Conservation (phyloP, 1,140 invertebrate genomes). For the Brachionus rotundiformis region DNA sequence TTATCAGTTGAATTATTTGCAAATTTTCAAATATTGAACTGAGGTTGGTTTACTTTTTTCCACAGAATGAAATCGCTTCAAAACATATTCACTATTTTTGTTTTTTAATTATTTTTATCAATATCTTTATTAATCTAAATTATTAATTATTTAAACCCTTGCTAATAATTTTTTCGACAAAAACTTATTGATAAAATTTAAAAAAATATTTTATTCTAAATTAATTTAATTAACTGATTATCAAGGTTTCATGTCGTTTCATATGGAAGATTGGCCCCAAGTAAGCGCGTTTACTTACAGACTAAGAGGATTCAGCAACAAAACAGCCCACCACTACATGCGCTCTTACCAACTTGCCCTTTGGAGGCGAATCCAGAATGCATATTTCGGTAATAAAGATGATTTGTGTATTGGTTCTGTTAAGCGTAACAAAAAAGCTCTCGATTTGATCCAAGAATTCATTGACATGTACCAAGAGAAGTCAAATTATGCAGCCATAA, state of each 20-base stretch:
- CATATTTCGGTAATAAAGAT: background rate
- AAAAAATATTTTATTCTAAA: background rate
- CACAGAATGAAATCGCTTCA: no score
- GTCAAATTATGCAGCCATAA: constrained; percentile 42
- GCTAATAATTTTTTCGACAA: no score
- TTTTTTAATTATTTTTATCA: no score
- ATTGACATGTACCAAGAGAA: constrained; percentile 41
- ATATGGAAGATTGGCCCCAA: constrained; percentile 52
- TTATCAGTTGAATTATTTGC: no score
- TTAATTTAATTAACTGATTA: background rate
- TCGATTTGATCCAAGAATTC: constrained; percentile 15
- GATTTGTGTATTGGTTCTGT: constrained; percentile 16
- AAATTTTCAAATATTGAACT: no score
- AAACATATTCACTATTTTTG: no score
- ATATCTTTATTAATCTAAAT: no score
- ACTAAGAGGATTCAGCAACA: constrained; percentile 52
- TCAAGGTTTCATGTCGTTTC: constrained; percentile 51
- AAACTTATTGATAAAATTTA: no score
- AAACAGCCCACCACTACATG: constrained; percentile 53
- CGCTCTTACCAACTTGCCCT: background rate
- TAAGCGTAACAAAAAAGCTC: background rate
- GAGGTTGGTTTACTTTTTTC: no score
- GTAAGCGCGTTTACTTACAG: constrained; percentile 51
- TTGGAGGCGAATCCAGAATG: background rate
- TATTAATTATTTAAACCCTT: no score